Conservation (phyloP, 2,888 invertebrate species). For the Brachynemurus nebulosus region DNA sequence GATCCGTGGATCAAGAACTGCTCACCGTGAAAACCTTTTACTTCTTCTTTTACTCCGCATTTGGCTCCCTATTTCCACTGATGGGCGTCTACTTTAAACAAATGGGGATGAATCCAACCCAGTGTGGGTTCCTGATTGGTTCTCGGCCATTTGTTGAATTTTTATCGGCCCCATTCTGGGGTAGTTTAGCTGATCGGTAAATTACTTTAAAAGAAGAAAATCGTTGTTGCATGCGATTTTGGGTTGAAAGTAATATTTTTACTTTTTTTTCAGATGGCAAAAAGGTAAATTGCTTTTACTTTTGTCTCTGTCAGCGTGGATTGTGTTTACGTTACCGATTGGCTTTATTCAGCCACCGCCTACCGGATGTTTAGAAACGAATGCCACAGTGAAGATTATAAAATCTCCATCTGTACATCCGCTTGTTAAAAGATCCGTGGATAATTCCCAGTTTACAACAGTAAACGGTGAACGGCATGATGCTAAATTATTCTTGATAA, state of each 20-base stretch:
- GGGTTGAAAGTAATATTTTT: too few species aligned
- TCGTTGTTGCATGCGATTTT: too few species aligned
- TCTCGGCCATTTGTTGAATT: constrained; percentile 96
- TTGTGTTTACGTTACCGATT: constrained; percentile 89
- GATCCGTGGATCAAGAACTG: constrained; percentile 77
- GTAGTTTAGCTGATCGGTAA: constrained; percentile 78
- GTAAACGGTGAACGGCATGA: not conserved
- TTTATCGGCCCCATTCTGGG: constrained; percentile 96
- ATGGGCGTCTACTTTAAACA: constrained; percentile 99
- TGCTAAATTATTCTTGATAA: not conserved
- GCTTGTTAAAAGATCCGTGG: constrained; percentile 36
- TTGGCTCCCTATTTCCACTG: constrained; percentile 93
- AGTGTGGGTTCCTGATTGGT: constrained; percentile 88
- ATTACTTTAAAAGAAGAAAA: constrained; percentile 15
- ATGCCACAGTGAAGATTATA: constrained; percentile 49
- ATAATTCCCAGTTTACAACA: constrained; percentile 6
- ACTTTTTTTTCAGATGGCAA: constrained; percentile 44
- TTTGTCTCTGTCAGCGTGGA: constrained; percentile 87
- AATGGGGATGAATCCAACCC: constrained; percentile 96
- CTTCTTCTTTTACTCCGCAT: constrained; percentile 98
- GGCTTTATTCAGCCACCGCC: constrained; percentile 92
- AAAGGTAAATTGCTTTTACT: constrained; percentile 78
- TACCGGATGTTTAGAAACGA: constrained; percentile 66
- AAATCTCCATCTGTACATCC: constrained; percentile 39
- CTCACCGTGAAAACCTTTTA: constrained; percentile 95